phyloP scores from a whole-genome alignment of 2,113 vertebrate genomes.

The Ageneiosus marmoratus region DNA sequence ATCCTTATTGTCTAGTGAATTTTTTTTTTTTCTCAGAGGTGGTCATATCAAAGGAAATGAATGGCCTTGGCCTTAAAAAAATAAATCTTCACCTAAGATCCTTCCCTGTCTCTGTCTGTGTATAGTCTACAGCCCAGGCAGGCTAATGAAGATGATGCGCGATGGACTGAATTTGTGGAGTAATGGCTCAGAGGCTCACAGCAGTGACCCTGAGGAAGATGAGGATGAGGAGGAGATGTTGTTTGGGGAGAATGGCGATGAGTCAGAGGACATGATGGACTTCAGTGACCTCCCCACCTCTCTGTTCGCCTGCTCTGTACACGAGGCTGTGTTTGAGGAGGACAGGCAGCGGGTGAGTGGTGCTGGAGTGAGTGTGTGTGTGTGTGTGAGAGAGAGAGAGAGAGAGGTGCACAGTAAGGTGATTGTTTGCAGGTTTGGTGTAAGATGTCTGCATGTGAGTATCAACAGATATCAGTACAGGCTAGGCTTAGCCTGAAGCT shows the following conservation, averaged over 20 bases:
- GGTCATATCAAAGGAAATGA: background rate
- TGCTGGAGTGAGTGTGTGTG: background rate
- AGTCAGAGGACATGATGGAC: constrained; percentile 92
- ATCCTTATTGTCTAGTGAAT: background rate
- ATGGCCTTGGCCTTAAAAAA: background rate
- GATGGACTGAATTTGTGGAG: constrained; percentile 83
- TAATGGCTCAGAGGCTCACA: constrained; percentile 84
- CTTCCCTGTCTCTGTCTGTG: constrained; percentile 4
- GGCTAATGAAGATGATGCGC: constrained; percentile 75
- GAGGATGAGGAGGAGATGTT: constrained; percentile 87
- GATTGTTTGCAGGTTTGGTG: background rate
- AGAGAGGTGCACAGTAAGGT: background rate
- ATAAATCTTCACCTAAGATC: background rate
- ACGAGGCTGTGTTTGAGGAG: constrained; percentile 84
- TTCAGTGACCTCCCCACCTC: constrained; percentile 88
- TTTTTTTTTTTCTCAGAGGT: background rate
- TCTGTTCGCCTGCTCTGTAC: constrained; percentile 88
- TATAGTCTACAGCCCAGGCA: constrained; percentile 29
- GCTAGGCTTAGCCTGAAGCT: background rate
- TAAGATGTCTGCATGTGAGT: background rate
- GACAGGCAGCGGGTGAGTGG: constrained; percentile 81
- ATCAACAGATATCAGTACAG: background rate
- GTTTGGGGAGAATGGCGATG: constrained; percentile 87
- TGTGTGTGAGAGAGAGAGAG: constrained; percentile 24
- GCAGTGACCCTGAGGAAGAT: constrained; percentile 83